Percentiles rank a stretch among this genome's conserved stretches.
phyloP scores from a whole-genome alignment of 2,888 invertebrate species.

The Phlogophora meticulosa region DNA sequence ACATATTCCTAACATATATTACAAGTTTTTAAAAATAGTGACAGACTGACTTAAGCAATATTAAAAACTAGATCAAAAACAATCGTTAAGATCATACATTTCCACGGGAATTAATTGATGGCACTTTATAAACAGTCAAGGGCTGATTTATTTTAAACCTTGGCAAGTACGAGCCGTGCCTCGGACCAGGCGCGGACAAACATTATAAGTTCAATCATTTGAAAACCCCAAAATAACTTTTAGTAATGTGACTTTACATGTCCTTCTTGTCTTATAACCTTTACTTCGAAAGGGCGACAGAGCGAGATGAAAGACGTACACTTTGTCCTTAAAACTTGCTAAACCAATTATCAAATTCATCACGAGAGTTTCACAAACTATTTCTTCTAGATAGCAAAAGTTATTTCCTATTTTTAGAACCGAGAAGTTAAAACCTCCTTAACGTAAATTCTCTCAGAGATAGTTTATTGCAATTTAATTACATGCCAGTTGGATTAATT shows the following conservation, averaged over 20 bases:
- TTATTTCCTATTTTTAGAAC: constrained; percentile 1
- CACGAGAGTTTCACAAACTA: constrained; percentile 13
- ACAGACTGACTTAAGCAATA: no score
- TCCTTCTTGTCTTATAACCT: constrained; percentile 3
- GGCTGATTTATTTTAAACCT: no score
- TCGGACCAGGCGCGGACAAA: no score
- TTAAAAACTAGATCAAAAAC: no score
- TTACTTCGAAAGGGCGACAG: constrained; percentile 7
- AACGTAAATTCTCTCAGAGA: neutral
- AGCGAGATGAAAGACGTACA: constrained; percentile 8
- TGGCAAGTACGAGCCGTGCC: no score
- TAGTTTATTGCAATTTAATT: neutral
- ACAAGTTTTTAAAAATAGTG: no score
- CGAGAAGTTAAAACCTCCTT: neutral
- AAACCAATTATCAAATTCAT: constrained; percentile 26
- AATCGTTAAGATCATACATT: no score
- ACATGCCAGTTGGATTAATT: neutral
- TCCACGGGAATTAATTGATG: no score
- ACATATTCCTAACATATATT: no score
- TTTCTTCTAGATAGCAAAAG: constrained; percentile 6
- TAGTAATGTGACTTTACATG: constrained; percentile 16
- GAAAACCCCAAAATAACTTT: neutral
- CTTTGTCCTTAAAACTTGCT: constrained; percentile 25
- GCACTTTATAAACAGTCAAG: no score
- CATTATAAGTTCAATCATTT: no score